Percentiles rank a stretch among this genome's conserved stretches.
Conservation (phyloP, 2,797 vertebrate species). For the Bradypodion pumilum region DNA sequence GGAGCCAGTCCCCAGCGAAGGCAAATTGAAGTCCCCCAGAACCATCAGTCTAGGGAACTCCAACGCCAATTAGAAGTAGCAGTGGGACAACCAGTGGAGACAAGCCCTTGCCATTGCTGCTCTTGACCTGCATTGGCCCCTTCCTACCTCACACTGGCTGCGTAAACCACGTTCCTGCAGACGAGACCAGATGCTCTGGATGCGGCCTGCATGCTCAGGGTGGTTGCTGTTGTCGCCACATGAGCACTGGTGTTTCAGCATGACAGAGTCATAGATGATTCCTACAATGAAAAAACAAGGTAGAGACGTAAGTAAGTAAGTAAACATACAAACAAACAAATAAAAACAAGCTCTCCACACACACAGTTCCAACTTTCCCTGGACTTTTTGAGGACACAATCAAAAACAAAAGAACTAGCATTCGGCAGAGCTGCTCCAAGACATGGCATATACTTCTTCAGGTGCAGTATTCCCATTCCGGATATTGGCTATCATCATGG, state of each 20-base stretch:
- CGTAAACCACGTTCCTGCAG: slow-evolving; percentile 92
- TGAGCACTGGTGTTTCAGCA: slow-evolving; percentile 95
- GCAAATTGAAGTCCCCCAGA: too few species aligned
- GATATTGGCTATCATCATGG: too few species aligned
- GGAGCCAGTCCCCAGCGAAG: too few species aligned
- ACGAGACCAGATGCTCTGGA: slow-evolving; percentile 98
- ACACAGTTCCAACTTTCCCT: not conserved
- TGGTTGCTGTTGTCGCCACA: slow-evolving; percentile 97
- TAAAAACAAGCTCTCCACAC: too few species aligned
- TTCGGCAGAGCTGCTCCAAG: too few species aligned
- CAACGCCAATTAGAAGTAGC: not conserved
- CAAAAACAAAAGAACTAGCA: too few species aligned
- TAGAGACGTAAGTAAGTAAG: too few species aligned
- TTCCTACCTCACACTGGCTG: slow-evolving; percentile 93
- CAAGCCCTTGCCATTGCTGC: fast-evolving
- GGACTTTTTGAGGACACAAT: not conserved
- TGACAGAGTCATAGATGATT: slow-evolving; percentile 93
- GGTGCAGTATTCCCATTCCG: too few species aligned
- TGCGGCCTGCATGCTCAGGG: slow-evolving; percentile 94
- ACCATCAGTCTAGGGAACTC: too few species aligned
- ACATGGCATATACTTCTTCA: too few species aligned
- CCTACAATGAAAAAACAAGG: slow-evolving; percentile 69
- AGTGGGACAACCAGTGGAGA: fast-evolving
- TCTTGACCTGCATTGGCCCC: not conserved
- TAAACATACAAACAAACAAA: too few species aligned